Base-by-base conservation (phyloP, 1,140 invertebrate genomes). In the Bombus ignitus region DNA sequence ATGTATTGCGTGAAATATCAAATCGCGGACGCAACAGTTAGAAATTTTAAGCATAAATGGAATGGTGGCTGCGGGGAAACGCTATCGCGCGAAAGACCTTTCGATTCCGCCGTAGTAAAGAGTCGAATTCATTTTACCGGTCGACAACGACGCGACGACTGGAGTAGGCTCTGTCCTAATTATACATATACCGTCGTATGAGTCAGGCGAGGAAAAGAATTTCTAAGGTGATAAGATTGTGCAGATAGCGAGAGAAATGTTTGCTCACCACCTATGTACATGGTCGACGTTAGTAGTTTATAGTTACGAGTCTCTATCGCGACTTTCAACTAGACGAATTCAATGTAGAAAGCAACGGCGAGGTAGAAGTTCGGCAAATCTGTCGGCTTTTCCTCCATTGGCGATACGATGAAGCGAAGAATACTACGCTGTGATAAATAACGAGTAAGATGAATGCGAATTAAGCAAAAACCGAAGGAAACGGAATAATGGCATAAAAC, bases 161-260 rank as follows among this genome's bases (percentile, higher is more conserved):
- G 13, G 42, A 75, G 59, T 53, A 44, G 39, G 57, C 15, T 59
- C 15, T 59, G 75, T 9, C 66, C 83, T 59, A 84, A 84, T 79
- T 84, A 71, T 25, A 53, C 47, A 8, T 53, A 42, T 44, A 44
- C 13, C 28, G 35, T 66, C 18, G 42, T 32, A 57, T 66, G 73
- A 74, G 77, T 62, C 68, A 65, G 59, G 18, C 72, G 66, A 57
- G 44, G 70, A 74, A 87, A 76, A 87, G 65, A 80, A 85, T 44
- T 35, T 70, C 65, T 39, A 18, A 4, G 35, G 35, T 15, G 85
- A 86, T 86, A 86, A 86, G 85, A 81, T 74, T 81, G 80, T 65
- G 72, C 53, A 37, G 85, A 86, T 86, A 82, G 25, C 39, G 12
- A 57, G 80, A 71, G 72, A 80, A 86, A 86, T 81, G 85, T 86